A percentile compares a stretch with the other conserved stretches of the same genome.
Conservation (phyloP, 1,140 invertebrate species). For the Diploscapter pachys region DNA sequence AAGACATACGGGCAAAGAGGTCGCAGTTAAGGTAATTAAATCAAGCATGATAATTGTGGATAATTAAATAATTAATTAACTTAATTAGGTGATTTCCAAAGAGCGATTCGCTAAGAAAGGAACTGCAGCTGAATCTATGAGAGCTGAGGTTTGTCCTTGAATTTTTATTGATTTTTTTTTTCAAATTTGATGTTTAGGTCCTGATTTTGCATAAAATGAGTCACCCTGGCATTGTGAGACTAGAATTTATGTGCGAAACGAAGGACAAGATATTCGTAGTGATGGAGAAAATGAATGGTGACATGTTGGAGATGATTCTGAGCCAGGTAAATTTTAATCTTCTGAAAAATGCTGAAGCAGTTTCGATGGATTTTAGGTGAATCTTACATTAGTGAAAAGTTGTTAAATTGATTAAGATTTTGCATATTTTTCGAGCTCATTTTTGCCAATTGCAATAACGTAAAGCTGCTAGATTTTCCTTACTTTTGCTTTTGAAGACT, state of each 20-base stretch:
- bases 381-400: neutral
- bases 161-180: neutral
- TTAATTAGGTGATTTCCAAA: constrained; percentile 53
- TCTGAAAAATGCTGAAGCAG: neutral
- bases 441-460: too few relatives aligned
- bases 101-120: constrained; percentile 55
- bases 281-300: constrained; percentile 72
- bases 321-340: constrained; percentile 58
- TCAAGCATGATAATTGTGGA: constrained; percentile 70
- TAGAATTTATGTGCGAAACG: constrained; percentile 96
- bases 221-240: constrained; percentile 63
- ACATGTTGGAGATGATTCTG: constrained; percentile 99
- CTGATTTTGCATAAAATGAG: constrained; percentile 53
- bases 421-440: too few relatives aligned
- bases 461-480: neutral
- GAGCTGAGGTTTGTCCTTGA: constrained; percentile 43
- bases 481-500: neutral
- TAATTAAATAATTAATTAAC: neutral
- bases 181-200: constrained; percentile 16
- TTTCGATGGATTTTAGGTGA: neutral
- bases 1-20: constrained; percentile 70
- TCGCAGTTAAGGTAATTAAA: constrained; percentile 93
- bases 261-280: constrained; percentile 75
- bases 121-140: constrained; percentile 48
- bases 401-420: neutral